Evolutionary conservation across 2,888 invertebrate species (phyloP), one percentile per base, ranked within the genome.

Genomic region (Leptogaster cylindrica): DNA sequence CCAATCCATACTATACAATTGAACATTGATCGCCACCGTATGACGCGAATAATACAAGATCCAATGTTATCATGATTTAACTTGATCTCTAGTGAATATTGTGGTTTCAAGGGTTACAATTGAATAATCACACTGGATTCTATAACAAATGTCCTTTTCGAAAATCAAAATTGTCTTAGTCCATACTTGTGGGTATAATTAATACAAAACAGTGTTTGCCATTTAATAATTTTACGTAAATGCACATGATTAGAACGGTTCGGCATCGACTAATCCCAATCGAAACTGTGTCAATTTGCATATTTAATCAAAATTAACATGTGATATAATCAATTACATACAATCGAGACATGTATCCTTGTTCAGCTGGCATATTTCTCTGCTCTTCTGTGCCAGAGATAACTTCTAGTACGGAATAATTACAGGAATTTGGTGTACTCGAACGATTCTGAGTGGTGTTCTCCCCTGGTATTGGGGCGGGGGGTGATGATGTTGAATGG

Each of bases 241-340:
- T 55, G 33, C 36, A n/a, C n/a, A 55, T 55, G 18, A 55, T 55
- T 55, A 55, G 55, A 55, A 36, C 31, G 36, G 20, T 14, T 55
- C 55, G 31, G 28, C n/a, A 36, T 36, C 55, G 55, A 55, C 55
- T 55, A 55, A 55, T 55, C 36, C 55, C 36, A 55, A 55, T 58
- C 36, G 28, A 75, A 77, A 76, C 75, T 77, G 75, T 76, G 77
- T 75, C 77, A 76, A 79, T 80, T 80, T 80, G 79, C 80, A 80
- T 80, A 80, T 80, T 80, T 80, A 80, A 80, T 80, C 79, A 80
- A 80, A 80, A 80, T 80, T 79, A 80, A 80, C 79, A 80, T 80
- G 79, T 80, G 80, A 80, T 79, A 80, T 79, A 80, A 80, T 80
- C 79, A 80, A 80, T 80, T 80, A 75, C 76, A 76, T 76, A 75